phyloP scores from a whole-genome alignment of 2,113 vertebrate species.

The Condylura cristata region DNA sequence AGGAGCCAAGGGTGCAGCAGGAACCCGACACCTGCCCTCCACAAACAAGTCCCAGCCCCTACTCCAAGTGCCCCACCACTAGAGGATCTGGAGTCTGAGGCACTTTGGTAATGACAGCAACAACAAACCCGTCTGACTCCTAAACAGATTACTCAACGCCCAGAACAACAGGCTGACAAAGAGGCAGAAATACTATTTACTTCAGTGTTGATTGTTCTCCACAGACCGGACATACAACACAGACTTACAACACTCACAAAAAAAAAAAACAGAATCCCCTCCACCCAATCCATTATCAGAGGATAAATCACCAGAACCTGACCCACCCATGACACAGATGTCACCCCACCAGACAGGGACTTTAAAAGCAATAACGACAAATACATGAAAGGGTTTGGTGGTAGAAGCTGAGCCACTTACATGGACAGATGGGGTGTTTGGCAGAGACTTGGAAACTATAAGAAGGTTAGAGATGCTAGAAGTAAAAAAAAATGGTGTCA shows the following conservation, averaged over 20 bases:
- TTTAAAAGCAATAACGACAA: not conserved
- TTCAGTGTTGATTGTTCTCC: not conserved
- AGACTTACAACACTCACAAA: not conserved
- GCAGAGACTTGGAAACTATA: not conserved
- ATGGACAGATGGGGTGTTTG: not conserved
- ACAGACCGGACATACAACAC: not conserved
- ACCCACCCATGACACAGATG: not conserved
- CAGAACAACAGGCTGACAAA: not conserved
- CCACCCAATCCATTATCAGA: not conserved
- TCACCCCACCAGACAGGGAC: not conserved
- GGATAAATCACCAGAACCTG: not conserved
- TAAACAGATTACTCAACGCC: not conserved
- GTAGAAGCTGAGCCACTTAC: not conserved
- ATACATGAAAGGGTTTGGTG: not conserved
- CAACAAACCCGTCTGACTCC: not conserved
- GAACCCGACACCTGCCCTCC: not conserved
- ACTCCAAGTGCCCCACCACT: not conserved
- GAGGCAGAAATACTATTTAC: not conserved
- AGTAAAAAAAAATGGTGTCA: not conserved
- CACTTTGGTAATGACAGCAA: not conserved
- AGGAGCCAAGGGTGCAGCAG: not conserved
- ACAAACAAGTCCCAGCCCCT: not conserved
- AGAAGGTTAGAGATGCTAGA: slow-evolving; percentile 8
- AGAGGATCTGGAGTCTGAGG: not conserved
- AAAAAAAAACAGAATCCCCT: not conserved